Conservation (phyloP, 2,888 invertebrate species). For the Coelinius sp. region DNA sequence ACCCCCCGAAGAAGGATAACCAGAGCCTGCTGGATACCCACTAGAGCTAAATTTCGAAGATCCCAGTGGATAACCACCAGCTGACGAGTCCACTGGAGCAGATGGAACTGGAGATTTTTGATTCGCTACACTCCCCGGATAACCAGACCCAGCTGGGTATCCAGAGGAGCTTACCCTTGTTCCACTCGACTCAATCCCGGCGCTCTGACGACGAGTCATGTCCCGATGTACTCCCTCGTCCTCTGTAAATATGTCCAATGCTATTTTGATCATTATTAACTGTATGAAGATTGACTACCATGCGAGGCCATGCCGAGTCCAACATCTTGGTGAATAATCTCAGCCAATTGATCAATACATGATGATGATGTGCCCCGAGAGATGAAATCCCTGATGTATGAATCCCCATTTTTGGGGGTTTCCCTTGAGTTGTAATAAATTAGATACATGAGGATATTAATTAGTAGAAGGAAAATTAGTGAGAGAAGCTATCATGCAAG, state of each 20-base stretch:
- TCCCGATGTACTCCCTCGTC: constrained; percentile 53
- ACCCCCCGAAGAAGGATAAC: constrained; percentile 32
- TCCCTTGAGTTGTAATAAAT: neutral
- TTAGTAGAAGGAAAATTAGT: neutral
- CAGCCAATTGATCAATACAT: constrained; percentile 33
- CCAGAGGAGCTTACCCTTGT: constrained; percentile 6
- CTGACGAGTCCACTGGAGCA: constrained; percentile 31
- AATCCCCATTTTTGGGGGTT: neutral
- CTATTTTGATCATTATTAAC: constrained; percentile 32
- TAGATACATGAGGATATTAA: neutral
- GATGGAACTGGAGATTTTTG: neutral
- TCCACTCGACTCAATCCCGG: constrained; percentile 24
- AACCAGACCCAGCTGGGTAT: constrained; percentile 30
- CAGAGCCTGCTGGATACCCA: constrained; percentile 40
- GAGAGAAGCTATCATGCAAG: constrained; percentile 28
- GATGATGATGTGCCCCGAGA: constrained; percentile 26
- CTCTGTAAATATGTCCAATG: constrained; percentile 65
- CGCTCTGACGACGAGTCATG: constrained; percentile 51
- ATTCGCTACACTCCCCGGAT: neutral
- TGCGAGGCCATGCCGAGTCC: constrained; percentile 49
- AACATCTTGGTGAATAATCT: constrained; percentile 33
- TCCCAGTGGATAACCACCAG: constrained; percentile 35
- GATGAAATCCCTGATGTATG: constrained; percentile 17
- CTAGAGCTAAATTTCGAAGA: constrained; percentile 40
- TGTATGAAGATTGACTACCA: constrained; percentile 30